Base-by-base conservation (phyloP, 2,797 vertebrate genomes). In the Melanotaenia boesemani region DNA sequence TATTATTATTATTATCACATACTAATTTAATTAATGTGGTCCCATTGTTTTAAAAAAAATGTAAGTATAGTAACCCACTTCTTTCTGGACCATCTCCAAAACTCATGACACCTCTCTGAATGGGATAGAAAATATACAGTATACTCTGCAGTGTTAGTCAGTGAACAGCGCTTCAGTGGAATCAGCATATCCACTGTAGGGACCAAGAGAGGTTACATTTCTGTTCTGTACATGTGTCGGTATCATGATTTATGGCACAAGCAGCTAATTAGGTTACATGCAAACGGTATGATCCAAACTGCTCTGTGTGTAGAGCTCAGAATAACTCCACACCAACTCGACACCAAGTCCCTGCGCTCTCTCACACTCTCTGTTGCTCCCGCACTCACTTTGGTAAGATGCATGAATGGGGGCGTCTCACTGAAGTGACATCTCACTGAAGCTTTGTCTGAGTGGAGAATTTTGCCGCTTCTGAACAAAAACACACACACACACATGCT, bases 221-320 rank as follows among this genome's bases (percentile, higher is more conserved):
- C 39, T 67, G 37, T 48, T 20, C 56, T n/a, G 24, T 67, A 55
- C 36, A 58, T 69, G 52, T 83, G 76, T 65, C 52, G 69, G 52
- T 61, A 62, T 67, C 32, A 12, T 88, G 86, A 92, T 88, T 84
- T 84, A 90, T 83, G 80, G 75, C 72, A 80, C 68, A 72, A 63
- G 63, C 48, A 62, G 55, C 52, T 87, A 89, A 93, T 88, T 86
- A 72, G 87, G 83, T 86, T 85, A 79, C 74, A 73, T 77, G 58
- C 72, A 81, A 76, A 72, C 57, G 44, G 22, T 68, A 16, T 55
- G 76, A 80, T 84, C 62, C 64, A 63, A 82, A 63, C 72, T 55
- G 67, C 71, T 30, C 62, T 44, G 72, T 64, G 72, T 74, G 61
- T 22, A 54, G 61, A 66, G 65, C 70, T 79, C 32, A 20, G 58